These are phyloP conservation scores for Copsychus sechellarum DNA, from an alignment of 2,113 vertebrate genomes.

Conservation along the genomic window DNA sequence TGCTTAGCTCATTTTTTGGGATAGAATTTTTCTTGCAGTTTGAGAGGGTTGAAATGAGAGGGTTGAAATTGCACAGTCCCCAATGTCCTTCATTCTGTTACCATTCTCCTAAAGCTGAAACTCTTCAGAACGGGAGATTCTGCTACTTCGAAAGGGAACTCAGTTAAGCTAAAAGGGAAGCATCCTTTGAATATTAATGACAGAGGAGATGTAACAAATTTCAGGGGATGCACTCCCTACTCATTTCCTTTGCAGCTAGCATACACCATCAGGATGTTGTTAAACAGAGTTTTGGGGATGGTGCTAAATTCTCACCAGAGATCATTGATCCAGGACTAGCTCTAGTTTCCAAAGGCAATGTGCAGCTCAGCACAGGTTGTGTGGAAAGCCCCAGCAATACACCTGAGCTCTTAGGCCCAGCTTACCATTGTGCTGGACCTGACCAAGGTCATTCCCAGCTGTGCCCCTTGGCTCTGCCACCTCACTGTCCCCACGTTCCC, in stretches of 20 bases:
- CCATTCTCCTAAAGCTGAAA: not conserved
- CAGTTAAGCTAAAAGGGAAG: not conserved
- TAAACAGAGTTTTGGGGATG: not conserved
- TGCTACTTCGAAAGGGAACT: not conserved
- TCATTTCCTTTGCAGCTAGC: not conserved
- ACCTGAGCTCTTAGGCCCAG: not conserved
- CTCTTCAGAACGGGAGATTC: not conserved
- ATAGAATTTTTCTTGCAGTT: not conserved
- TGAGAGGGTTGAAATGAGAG: not conserved
- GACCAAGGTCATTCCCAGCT: fast-evolving
- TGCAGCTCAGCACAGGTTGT: not conserved
- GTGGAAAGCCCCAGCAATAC: not conserved
- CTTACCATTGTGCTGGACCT: fast-evolving
- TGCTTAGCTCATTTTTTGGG: not conserved
- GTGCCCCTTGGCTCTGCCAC: fast-evolving
- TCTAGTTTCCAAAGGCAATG: not conserved
- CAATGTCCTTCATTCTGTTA: not conserved
- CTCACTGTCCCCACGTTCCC: not conserved
- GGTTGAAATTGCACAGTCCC: not conserved
- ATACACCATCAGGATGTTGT: not conserved
- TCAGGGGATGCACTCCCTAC: not conserved
- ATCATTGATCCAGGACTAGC: not conserved
- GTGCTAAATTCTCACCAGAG: not conserved
- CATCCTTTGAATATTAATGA: not conserved
- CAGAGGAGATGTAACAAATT: not conserved